Evolutionary conservation across 1,140 invertebrate species (phyloP).

Genomic region (Phthorimaea operculella): DNA sequence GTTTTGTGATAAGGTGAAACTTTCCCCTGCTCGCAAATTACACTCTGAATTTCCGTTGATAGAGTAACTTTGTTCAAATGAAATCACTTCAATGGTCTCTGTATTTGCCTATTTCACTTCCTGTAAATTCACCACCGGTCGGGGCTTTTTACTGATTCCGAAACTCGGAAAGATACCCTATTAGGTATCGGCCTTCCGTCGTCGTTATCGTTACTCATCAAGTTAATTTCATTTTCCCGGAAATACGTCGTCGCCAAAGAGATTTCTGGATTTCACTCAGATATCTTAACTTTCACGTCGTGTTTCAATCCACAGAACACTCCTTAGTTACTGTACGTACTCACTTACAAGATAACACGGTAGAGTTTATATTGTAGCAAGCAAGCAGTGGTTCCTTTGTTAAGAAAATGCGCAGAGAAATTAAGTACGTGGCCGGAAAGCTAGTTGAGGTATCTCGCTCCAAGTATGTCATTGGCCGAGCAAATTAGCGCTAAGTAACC

Average conservation of each 20-base stretch:
- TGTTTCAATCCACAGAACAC: too few species aligned
- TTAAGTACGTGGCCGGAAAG: neutral
- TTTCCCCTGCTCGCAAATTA: constrained; percentile 63
- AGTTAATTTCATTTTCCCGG: constrained; percentile 2
- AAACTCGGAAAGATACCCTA: constrained; percentile 6
- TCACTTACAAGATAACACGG: too few species aligned
- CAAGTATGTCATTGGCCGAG: neutral
- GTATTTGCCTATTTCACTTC: constrained; percentile 52
- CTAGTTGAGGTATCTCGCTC: neutral
- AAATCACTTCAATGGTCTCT: constrained; percentile 58
- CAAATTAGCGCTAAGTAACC: constrained; percentile 4
- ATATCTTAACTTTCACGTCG: too few species aligned
- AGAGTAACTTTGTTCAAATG: constrained; percentile 62
- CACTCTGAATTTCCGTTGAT: constrained; percentile 61
- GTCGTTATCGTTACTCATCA: neutral
- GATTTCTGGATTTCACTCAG: too few species aligned
- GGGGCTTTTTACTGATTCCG: constrained; percentile 26
- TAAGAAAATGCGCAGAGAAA: neutral
- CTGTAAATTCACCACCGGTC: constrained; percentile 39
- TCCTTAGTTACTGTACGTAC: too few species aligned
- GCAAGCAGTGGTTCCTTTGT: neutral
- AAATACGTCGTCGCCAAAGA: neutral
- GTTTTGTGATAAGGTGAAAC: constrained; percentile 62
- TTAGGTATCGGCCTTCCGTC: constrained; percentile 2
- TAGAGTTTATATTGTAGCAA: too few species aligned